phyloP scores from a whole-genome alignment of 2,113 vertebrate species.

The Pterocles gutturalis region DNA sequence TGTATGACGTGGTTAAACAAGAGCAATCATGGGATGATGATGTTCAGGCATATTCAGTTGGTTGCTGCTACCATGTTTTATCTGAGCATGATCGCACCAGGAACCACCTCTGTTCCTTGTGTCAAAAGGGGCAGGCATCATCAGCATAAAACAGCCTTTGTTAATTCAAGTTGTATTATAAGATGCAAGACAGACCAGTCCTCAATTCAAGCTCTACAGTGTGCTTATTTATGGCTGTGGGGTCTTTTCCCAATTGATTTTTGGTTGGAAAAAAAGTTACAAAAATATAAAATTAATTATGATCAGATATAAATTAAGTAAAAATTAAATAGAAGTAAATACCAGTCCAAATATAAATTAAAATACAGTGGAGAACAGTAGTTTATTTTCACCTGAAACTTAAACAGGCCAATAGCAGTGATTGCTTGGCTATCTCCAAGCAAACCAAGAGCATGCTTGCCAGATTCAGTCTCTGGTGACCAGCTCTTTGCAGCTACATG shows the following conservation, averaged over 20 bases:
- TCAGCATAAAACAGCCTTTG: not conserved
- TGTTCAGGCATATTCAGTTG: not conserved
- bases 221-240: not conserved
- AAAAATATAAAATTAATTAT: not conserved
- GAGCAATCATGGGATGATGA: not conserved
- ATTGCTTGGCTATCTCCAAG: not conserved
- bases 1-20: not conserved
- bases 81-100: not conserved
- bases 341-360: conserved; percentile 34
- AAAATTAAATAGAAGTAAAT: not conserved
- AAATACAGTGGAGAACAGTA: not conserved
- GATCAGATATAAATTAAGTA: conserved; percentile 30
- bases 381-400: conserved; percentile 36
- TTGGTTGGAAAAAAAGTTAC: not conserved
- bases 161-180: not conserved
- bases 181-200: not conserved
- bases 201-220: not conserved
- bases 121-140: not conserved
- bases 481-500: conserved; percentile 40
- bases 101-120: not conserved
- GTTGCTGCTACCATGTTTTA: not conserved
- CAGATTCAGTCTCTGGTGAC: conserved; percentile 43
- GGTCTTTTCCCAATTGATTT: not conserved
- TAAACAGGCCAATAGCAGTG: not conserved
- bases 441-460: conserved; percentile 25